Base-by-base conservation (phyloP, 2,888 invertebrate species). In the Sylvicola cinctus region DNA sequence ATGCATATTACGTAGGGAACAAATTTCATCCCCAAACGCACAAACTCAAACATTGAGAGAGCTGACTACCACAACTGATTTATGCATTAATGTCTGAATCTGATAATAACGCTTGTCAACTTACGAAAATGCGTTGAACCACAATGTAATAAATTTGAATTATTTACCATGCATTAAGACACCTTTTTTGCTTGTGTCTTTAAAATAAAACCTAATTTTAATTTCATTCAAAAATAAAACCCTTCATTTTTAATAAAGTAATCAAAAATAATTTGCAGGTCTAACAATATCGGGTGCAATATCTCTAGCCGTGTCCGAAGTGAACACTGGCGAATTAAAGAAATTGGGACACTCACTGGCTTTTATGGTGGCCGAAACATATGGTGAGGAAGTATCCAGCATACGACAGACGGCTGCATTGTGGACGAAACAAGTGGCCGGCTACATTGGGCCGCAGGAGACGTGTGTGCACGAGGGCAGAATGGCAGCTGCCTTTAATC, bases 401-500 rank as follows among this genome's bases (percentile, higher is more conserved):
- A 85, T 91, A 43, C 64, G 73, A 35, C 74, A 70, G 61, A 87
- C 87, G 17, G 88, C 88, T 2, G 65, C 78, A 12, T 58, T 88
- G 29, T 84, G 87, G 79, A 77, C 74, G 32, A 64, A 68, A 42
- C 81, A 87, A 48, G 73, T 91, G 35, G 75, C 81, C 3, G 90
- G 73, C 25, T 88, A 84, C 52, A 81, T 93, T 44, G 91, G 90
- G 1, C 83, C 83, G 0, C 81, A 83, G 50, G 58, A 58, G 42
- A 58, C 87, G 0, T 88, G 91, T 54, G 74, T 84, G 14, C 87
- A 90, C 55, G 91, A 93, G 58, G 91, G 84, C 0, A 71, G 81
- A 43, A 80, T 93, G 73, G 90, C 91, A 0, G 80, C 88, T 2
- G 80, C 88, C 29, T 88, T 91, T 60, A 88, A 91, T 56, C 62